phyloP scores from a whole-genome alignment of 2,113 vertebrate genomes.

The Rhinoptilus africanus region DNA sequence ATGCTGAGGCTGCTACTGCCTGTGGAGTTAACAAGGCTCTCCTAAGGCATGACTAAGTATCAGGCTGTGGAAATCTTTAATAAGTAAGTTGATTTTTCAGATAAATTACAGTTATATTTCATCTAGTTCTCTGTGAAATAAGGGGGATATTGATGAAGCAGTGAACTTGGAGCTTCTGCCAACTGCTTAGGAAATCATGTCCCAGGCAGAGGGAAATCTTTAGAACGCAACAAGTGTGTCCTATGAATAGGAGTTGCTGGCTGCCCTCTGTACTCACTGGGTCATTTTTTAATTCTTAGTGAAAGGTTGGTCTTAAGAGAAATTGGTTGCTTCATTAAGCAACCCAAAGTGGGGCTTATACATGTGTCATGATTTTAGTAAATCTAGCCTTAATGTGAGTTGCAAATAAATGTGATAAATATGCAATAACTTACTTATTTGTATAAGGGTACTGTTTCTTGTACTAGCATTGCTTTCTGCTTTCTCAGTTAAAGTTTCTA shows the following conservation, averaged over 20 bases:
- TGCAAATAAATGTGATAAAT: slow-evolving; percentile 66
- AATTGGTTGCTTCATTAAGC: slow-evolving; percentile 21
- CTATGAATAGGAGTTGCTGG: not conserved
- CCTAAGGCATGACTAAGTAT: slow-evolving; percentile 5
- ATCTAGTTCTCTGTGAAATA: slow-evolving; percentile 45
- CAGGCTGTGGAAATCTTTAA: slow-evolving; percentile 30
- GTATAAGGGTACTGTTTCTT: slow-evolving; percentile 54
- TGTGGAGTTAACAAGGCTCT: slow-evolving; percentile 1
- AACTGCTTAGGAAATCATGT: not conserved
- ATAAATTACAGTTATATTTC: slow-evolving; percentile 23
- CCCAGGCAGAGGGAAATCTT: not conserved
- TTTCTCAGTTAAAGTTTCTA: slow-evolving; percentile 35
- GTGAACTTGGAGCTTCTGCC: slow-evolving; percentile 31
- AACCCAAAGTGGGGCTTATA: not conserved
- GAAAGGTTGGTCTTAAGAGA: slow-evolving; percentile 14
- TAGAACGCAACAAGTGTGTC: slow-evolving; percentile 13
- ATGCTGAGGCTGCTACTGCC: slow-evolving; percentile 47
- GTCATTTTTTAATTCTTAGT: not conserved
- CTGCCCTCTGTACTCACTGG: not conserved
- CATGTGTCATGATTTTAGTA: slow-evolving; percentile 40
- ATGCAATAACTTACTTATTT: slow-evolving; percentile 69
- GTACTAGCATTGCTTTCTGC: slow-evolving; percentile 33
- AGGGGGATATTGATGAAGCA: slow-evolving; percentile 9
- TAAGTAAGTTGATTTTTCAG: not conserved
- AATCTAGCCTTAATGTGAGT: slow-evolving; percentile 64